Percentiles rank a stretch among this genome's conserved stretches.
Evolutionary conservation across 2,888 invertebrate species (phyloP).

Genomic region (Leptopterna dolabrata): DNA sequence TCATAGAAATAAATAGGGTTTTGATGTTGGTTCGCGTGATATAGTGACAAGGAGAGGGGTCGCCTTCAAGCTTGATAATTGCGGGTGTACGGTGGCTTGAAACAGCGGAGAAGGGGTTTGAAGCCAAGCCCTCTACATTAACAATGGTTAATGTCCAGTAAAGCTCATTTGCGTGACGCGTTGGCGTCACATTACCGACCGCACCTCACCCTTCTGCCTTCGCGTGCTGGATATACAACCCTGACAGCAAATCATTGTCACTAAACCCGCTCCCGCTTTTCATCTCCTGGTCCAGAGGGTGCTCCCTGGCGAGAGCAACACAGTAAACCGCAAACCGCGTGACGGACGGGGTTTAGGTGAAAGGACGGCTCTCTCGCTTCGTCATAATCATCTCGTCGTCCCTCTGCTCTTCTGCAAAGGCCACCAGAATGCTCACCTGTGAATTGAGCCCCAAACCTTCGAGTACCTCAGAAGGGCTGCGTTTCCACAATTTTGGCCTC

Average conservation of each 20-base stretch:
- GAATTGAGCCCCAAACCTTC: no score
- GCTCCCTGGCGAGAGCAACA: neutral
- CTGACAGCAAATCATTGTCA: constrained; percentile 43
- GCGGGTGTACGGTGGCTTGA: neutral
- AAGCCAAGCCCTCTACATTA: constrained; percentile 38
- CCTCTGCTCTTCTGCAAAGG: neutral
- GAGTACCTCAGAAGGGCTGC: no score
- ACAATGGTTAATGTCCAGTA: constrained; percentile 46
- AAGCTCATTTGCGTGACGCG: constrained; percentile 41
- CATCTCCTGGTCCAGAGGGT: neutral
- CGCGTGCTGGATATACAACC: constrained; percentile 16
- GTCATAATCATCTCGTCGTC: constrained; percentile 22
- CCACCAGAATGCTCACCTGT: no score
- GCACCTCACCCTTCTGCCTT: neutral
- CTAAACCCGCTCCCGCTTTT: constrained; percentile 31
- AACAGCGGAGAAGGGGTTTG: neutral
- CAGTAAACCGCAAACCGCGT: constrained; percentile 3
- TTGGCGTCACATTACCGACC: constrained; percentile 42
- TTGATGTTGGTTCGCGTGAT: constrained; percentile 34
- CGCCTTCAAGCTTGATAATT: constrained; percentile 39
- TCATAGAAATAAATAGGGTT: constrained; percentile 47
- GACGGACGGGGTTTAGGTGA: constrained; percentile 26
- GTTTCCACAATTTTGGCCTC: no score
- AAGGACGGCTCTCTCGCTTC: constrained; percentile 21
- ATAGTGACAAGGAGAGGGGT: constrained; percentile 22